Conservation (phyloP, 2,797 vertebrate genomes). For the Cetoscarus ocellatus region DNA sequence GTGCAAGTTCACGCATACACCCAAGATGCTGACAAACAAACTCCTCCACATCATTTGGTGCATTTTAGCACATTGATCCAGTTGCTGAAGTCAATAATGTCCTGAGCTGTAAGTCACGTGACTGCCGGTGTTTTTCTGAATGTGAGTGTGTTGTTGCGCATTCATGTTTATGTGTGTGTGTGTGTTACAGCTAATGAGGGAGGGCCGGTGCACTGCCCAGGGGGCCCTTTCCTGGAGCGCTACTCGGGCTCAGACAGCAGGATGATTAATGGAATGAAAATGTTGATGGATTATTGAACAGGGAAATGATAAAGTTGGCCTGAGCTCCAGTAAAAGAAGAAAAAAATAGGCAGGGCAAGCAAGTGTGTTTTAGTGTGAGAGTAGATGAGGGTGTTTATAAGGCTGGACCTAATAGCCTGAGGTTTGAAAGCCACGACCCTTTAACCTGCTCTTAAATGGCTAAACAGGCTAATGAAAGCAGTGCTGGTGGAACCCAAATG, state of each 20-base stretch:
- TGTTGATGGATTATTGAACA: constrained; percentile 80
- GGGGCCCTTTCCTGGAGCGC: constrained; percentile 59
- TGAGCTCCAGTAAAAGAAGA: constrained; percentile 49
- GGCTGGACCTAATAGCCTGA: constrained; percentile 53
- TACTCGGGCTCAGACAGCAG: constrained; percentile 64
- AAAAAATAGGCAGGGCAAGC: constrained; percentile 45
- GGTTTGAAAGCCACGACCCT: constrained; percentile 57
- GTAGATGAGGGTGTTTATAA: constrained; percentile 32
- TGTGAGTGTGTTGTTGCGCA: constrained; percentile 2
- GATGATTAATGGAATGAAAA: constrained; percentile 80
- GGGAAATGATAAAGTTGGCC: constrained; percentile 73
- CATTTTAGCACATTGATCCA: constrained; percentile 67
- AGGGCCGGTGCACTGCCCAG: constrained; percentile 53
- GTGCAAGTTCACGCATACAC: not conserved
- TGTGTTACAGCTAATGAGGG: constrained; percentile 58
- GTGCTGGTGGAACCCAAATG: constrained; percentile 25
- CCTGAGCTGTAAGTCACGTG: constrained; percentile 66
- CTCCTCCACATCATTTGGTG: constrained; percentile 55
- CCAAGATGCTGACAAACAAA: constrained; percentile 48
- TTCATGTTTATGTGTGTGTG: constrained; percentile 11
- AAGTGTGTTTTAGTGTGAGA: not conserved
- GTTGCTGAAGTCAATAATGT: constrained; percentile 66
- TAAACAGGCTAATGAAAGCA: constrained; percentile 26
- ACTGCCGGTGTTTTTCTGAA: not conserved
- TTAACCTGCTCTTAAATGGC: constrained; percentile 56